These are phyloP conservation scores for Conger conger DNA, from an alignment of 2,113 vertebrate species.

Conservation along the genomic window DNA sequence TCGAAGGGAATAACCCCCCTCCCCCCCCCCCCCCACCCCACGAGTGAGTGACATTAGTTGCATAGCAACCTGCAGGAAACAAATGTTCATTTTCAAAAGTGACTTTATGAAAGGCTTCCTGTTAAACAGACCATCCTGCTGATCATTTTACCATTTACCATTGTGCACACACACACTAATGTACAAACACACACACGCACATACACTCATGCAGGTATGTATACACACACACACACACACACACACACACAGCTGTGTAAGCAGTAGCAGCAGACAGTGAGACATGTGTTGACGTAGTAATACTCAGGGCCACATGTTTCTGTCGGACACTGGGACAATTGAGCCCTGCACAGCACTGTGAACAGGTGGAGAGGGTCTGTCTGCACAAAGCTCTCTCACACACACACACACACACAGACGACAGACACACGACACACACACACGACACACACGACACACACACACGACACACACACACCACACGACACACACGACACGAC, in stretches of 20 bases:
- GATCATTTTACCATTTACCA: too few relatives aligned
- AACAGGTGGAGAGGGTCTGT: constrained; percentile 56
- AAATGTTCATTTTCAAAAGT: neutral
- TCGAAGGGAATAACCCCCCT: neutral
- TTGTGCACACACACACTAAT: too few relatives aligned
- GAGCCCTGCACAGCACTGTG: constrained; percentile 32
- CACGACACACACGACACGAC: neutral
- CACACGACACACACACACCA: neutral
- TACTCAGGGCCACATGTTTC: constrained; percentile 40
- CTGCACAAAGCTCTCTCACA: neutral
- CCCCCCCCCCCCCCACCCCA: neutral
- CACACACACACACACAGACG: neutral
- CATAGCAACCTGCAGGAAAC: neutral
- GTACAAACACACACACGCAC: too few relatives aligned
- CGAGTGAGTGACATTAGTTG: neutral
- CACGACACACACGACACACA: neutral
- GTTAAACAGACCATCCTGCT: too few relatives aligned
- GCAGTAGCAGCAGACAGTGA: constrained; percentile 48
- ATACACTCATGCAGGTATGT: too few relatives aligned
- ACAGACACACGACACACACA: neutral
- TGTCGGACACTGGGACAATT: constrained; percentile 46
- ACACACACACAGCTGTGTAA: constrained; percentile 57
- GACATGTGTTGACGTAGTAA: constrained; percentile 32
- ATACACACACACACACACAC: constrained; percentile 4
- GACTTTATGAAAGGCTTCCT: constrained; percentile 22